Evolutionary conservation across 2,888 invertebrate species (phyloP), one percentile per base, ranked within the genome.

Genomic region (Taenaris catops): DNA sequence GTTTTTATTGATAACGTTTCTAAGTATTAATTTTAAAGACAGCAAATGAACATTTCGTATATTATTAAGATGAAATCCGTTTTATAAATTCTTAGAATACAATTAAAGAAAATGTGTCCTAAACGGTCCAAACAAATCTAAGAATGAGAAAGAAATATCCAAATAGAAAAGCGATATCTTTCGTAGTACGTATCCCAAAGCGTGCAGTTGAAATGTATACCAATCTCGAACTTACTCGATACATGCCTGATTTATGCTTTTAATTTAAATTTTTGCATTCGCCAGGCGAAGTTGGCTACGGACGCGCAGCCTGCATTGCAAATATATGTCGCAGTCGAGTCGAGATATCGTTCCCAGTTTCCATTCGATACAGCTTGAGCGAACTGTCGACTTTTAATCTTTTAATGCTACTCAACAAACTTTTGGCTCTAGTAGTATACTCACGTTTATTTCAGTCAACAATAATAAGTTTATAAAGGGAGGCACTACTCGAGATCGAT

Each of bases 201-300:
- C 64, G 61, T 62, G 63, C 66, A 74, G 67, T 74, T 66, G 71
- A 72, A 81, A 79, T 74, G 73, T 66, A 76, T 71, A 73, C 78
- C 74, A 72, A 76, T 79, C 76, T 71, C 74, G 65, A 75, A 86
- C 68, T 84, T 80, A 74, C 79, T 81, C 86, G 81, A 86, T 83
- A 84, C 73, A 72, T 71, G 75, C 54, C 81, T 87, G 87, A 87
- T 87, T 87, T 87, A 87, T 87, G 87, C 72, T 87, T 87, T 87
- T 87, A 87, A 87, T 87, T 87, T 87, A 87, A 87, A 87, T 87
- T 87, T 87, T 86, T 86, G 84, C 87, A 87, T 86, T 84, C 84
- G 73, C 75, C 66, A 52, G 73, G 73, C 81, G 69, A 76, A 83
- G 71, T 84, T 81, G 51, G 73, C 75, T 68, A 57, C 70, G 79